A percentile compares a stretch with the other conserved stretches of the same genome.
Conservation (phyloP, 1,140 invertebrate genomes). For the Drosophila kurseongensis region DNA sequence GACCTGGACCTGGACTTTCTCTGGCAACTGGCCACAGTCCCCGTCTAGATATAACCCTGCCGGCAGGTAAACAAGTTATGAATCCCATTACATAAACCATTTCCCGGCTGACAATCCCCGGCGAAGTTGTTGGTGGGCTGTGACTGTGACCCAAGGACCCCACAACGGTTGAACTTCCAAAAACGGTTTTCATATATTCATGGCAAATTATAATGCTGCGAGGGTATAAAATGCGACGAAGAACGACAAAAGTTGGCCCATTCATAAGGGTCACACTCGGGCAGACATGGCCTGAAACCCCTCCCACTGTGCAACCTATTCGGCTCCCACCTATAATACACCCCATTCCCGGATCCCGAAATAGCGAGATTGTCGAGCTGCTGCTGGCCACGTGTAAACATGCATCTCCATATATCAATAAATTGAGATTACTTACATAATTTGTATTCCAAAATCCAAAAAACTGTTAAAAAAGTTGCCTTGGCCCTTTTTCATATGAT, state of each 20-base stretch:
- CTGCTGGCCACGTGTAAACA: conserved; percentile 52
- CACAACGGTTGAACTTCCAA: conserved; percentile 44
- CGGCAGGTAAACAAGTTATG: conserved; percentile 54
- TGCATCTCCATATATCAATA: conserved; percentile 68
- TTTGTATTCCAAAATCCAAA: conserved; percentile 82
- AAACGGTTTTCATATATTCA: conserved; percentile 78
- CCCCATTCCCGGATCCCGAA: conserved; percentile 2
- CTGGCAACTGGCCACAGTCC: conserved; percentile 5
- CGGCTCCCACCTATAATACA: neutral
- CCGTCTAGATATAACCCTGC: conserved; percentile 46
- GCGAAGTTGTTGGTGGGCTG: neutral
- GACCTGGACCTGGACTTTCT: conserved; percentile 8
- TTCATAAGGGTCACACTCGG: conserved; percentile 71
- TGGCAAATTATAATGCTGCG: conserved; percentile 76
- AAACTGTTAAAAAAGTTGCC: conserved; percentile 81
- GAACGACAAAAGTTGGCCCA: conserved; percentile 71
- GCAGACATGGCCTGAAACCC: conserved; percentile 13
- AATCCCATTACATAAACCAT: conserved; percentile 58
- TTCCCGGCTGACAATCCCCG: conserved; percentile 52
- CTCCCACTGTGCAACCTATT: conserved; percentile 6
- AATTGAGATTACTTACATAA: conserved; percentile 82
- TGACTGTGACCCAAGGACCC: conserved; percentile 12
- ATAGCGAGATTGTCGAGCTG: conserved; percentile 34
- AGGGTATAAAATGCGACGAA: conserved; percentile 59
- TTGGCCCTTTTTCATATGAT: conserved; percentile 50